phyloP scores from a whole-genome alignment of 2,888 invertebrate genomes.

The Malthinus seriepunctatus region DNA sequence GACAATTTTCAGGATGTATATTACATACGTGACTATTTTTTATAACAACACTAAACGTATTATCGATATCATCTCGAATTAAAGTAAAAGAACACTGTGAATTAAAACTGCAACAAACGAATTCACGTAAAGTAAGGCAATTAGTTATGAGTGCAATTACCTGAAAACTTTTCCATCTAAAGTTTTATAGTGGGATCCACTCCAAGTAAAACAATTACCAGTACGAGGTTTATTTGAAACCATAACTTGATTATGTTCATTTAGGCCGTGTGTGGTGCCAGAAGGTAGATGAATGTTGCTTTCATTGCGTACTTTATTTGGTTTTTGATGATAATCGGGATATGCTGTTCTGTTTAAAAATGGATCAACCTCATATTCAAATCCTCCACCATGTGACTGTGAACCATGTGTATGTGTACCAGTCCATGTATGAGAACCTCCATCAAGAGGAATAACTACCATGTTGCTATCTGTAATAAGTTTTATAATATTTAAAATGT shows the following conservation, averaged over 20 bases:
- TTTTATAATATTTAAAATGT: neutral
- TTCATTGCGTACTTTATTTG: slow-evolving; percentile 6
- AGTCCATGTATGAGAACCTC: slow-evolving; percentile 11
- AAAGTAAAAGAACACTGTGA: slow-evolving; percentile 78
- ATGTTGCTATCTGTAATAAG: slow-evolving; percentile 37
- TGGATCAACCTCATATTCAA: slow-evolving; percentile 1
- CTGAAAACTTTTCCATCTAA: slow-evolving; percentile 81
- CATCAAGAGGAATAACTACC: slow-evolving; percentile 37
- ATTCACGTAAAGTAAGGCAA: no score
- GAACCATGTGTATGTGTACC: neutral
- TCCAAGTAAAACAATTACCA: slow-evolving; percentile 80
- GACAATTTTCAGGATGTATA: slow-evolving; percentile 55
- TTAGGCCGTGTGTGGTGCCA: slow-evolving; percentile 10
- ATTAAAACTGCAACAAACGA: slow-evolving; percentile 62
- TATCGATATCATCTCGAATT: slow-evolving; percentile 69
- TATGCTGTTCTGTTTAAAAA: no score
- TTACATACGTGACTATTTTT: slow-evolving; percentile 60
- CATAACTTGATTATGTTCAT: slow-evolving; percentile 16
- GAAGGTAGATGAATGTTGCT: slow-evolving; percentile 21
- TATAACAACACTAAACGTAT: slow-evolving; percentile 70
- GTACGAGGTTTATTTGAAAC: slow-evolving; percentile 57
- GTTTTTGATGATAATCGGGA: neutral
- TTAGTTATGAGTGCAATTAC: slow-evolving; percentile 47
- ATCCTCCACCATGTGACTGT: neutral
- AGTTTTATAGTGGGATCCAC: slow-evolving; percentile 79